phyloP scores from a whole-genome alignment of 1,140 invertebrate species.

The Saccostrea cuccullata region DNA sequence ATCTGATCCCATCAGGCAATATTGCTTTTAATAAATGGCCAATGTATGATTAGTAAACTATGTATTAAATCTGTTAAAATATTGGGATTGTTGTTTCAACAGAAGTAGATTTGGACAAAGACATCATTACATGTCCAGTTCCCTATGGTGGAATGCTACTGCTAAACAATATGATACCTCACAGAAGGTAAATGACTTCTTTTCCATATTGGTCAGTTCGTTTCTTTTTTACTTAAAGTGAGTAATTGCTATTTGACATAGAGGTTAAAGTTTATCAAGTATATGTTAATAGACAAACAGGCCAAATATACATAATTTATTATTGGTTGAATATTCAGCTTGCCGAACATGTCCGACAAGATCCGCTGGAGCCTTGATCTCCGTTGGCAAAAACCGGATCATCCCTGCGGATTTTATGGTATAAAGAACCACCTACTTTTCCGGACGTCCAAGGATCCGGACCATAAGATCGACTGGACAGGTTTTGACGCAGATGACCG shows the following conservation, averaged over 20 bases:
- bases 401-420: slow-evolving; percentile 72
- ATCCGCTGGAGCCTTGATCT: slow-evolving; percentile 77
- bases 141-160: slow-evolving; percentile 72
- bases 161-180: slow-evolving; percentile 72
- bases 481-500: slow-evolving; percentile 66
- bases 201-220: not conserved
- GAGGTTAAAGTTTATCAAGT: no score
- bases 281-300: not conserved
- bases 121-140: slow-evolving; percentile 65
- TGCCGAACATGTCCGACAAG: slow-evolving; percentile 72
- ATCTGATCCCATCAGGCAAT: not conserved
- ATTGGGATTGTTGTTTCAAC: not conserved
- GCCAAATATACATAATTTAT: not conserved
- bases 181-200: slow-evolving; percentile 63
- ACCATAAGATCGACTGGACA: slow-evolving; percentile 71
- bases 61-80: not conserved
- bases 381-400: slow-evolving; percentile 72
- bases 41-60: not conserved
- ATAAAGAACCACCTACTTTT: slow-evolving; percentile 72
- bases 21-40: not conserved
- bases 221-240: not conserved
- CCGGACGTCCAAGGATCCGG: slow-evolving; percentile 63
- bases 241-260: not conserved
- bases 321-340: slow-evolving; percentile 53
- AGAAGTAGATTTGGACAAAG: slow-evolving; percentile 66